Base-by-base conservation (phyloP, 1,140 invertebrate species). In the Lucilia cuprina region DNA sequence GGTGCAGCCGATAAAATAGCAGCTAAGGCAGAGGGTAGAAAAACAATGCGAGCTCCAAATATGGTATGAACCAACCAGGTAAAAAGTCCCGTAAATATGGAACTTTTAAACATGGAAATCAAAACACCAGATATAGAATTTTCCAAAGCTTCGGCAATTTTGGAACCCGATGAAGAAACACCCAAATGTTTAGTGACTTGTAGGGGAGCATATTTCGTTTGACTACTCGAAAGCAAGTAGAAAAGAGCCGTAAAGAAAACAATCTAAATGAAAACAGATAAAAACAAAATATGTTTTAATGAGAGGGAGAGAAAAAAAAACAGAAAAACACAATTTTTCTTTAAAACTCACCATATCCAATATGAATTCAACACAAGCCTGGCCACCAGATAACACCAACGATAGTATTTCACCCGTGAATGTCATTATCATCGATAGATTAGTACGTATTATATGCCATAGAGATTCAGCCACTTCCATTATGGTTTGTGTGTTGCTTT, bases 1-100 rank as follows among this genome's bases (percentile, higher is more conserved):
- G 98, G 98, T 2, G 99, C 95, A 1, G 98, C 98, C 8, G 96
- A 98, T 88, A 99, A 93, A 74, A 99, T 92, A 7, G 98, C 96
- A 5, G 98, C 98, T 87, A 99, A 92, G 17, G 96, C 97, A 89
- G 98, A 96, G 2, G 98, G 98, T 85, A 99, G 93, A 91, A 99
- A 99, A 21, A 99, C 96, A 85, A 99, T 96, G 89, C 98, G 96
- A 0, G 98, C 96, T 86, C 96, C 96, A 91, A 99, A 99, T 2
- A 99, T 91, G 86, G 97, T 98, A 89, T 99, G 98, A 77, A 98
- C 96, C 47, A 99, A 94, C 97, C 98, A 99, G 0, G 98, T 99
- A 94, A 98, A 99, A 83, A 99, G 92, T 0, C 98, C 98, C 91
- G 99, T 99, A 92, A 99, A 99, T 0, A 96, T 93, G 5, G 97